A percentile compares a stretch with the other conserved stretches of the same genome.
phyloP scores from a whole-genome alignment of 1,140 invertebrate species.

The Drosophila pseudoobscura region DNA sequence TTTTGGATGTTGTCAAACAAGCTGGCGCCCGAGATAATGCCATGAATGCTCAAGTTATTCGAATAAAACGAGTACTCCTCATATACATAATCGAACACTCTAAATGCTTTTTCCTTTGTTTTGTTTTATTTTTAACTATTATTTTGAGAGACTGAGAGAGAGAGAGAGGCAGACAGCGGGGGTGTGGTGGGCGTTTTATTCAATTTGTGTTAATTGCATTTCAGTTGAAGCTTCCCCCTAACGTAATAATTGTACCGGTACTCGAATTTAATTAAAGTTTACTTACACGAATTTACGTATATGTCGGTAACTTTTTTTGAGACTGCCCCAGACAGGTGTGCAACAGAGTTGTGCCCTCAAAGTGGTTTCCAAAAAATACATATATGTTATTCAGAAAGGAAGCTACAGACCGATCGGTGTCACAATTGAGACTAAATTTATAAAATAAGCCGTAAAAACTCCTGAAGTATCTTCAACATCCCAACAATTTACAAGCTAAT shows the following conservation, averaged over 20 bases:
- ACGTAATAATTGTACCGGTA: constrained; percentile 12
- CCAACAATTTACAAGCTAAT: neutral
- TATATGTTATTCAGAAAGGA: too few species aligned
- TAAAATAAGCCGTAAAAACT: too few species aligned
- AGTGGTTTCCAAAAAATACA: neutral
- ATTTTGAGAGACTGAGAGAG: constrained; percentile 27
- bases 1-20: constrained; percentile 46
- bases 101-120: constrained; percentile 30
- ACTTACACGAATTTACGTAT: constrained; percentile 28
- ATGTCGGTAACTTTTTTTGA: neutral
- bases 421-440: too few species aligned
- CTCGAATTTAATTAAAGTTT: constrained; percentile 35
- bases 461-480: too few species aligned
- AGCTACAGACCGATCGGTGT: too few species aligned
- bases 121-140: constrained; percentile 53
- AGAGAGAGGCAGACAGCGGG: constrained; percentile 14
- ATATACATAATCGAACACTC: too few species aligned
- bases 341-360: constrained; percentile 20
- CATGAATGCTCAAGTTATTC: constrained; percentile 12
- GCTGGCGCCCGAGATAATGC: constrained; percentile 5
- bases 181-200: constrained; percentile 21
- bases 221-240: constrained; percentile 30
- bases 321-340: constrained; percentile 7
- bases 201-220: constrained; percentile 30
- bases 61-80: neutral